phyloP scores from a whole-genome alignment of 2,888 invertebrate species.

The Slavum lentiscoides region DNA sequence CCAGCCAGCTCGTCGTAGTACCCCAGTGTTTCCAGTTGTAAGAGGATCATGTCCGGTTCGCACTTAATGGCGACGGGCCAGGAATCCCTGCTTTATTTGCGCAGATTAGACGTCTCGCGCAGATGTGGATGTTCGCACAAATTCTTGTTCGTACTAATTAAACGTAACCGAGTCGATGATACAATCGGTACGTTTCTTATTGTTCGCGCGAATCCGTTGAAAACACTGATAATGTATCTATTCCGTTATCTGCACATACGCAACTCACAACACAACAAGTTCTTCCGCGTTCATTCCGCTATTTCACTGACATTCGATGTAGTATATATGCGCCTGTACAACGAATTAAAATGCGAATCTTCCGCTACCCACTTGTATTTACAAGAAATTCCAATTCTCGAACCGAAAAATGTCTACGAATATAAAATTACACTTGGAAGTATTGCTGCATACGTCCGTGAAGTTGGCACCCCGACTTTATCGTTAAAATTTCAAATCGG shows the following conservation, averaged over 20 bases:
- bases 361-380: too few species aligned
- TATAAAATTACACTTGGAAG: too few species aligned
- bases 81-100: slow-evolving; percentile 47
- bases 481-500: too few species aligned
- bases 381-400: too few species aligned
- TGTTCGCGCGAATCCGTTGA: not conserved
- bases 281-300: too few species aligned
- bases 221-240: not conserved
- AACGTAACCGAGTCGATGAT: slow-evolving; percentile 20
- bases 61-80: slow-evolving; percentile 51
- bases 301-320: too few species aligned
- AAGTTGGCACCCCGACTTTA: too few species aligned
- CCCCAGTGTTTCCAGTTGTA: slow-evolving; percentile 37
- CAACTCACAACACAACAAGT: too few species aligned
- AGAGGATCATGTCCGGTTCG: slow-evolving; percentile 53
- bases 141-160: slow-evolving; percentile 46
- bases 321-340: too few species aligned
- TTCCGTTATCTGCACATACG: not conserved
- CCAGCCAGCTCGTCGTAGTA: not conserved
- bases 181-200: slow-evolving; percentile 24
- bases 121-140: slow-evolving; percentile 43
- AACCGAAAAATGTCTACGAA: too few species aligned
- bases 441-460: too few species aligned
- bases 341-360: too few species aligned
- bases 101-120: slow-evolving; percentile 45